Percentiles rank a stretch among this genome's conserved stretches.
phyloP scores from a whole-genome alignment of 2,888 invertebrate species.

The Ectemnius lituratus region DNA sequence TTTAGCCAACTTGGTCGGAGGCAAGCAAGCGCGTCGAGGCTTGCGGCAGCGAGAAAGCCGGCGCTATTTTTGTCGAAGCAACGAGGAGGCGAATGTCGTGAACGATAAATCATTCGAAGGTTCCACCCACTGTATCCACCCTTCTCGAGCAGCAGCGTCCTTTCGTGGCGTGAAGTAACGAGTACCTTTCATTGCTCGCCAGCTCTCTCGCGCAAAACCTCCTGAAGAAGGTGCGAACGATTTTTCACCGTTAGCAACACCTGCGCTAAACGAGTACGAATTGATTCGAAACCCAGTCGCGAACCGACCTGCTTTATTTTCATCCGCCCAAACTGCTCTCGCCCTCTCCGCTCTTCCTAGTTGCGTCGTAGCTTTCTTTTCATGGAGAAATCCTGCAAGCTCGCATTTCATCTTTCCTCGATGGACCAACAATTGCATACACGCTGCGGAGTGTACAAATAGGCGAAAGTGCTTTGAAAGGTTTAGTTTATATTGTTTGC shows the following conservation, averaged over 20 bases:
- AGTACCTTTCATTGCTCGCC: constrained; percentile 57
- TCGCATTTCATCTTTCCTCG: no score
- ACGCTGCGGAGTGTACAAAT: no score
- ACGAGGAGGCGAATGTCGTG: constrained; percentile 50
- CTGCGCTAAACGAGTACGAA: constrained; percentile 69
- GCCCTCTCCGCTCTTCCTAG: constrained; percentile 22
- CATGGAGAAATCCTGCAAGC: not conserved
- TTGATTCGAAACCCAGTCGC: constrained; percentile 61
- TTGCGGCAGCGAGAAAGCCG: constrained; percentile 43
- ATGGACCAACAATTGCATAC: no score
- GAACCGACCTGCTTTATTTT: constrained; percentile 56
- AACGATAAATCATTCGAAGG: constrained; percentile 61
- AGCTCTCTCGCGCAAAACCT: constrained; percentile 24
- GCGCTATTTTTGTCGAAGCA: constrained; percentile 53
- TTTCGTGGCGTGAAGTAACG: constrained; percentile 53
- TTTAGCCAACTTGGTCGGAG: constrained; percentile 28
- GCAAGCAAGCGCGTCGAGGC: constrained; percentile 2
- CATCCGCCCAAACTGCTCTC: constrained; percentile 33
- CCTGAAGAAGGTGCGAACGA: constrained; percentile 59
- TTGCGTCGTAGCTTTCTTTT: not conserved
- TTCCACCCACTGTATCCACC: constrained; percentile 54
- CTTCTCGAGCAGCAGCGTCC: constrained; percentile 49
- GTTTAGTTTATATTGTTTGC: no score
- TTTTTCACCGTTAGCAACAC: constrained; percentile 66
- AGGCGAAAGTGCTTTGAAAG: no score